A percentile compares a stretch with the other conserved stretches of the same genome.
These are phyloP conservation scores for Herpetotheres cachinnans DNA, from an alignment of 2,113 vertebrate genomes.

Conservation along the genomic window DNA sequence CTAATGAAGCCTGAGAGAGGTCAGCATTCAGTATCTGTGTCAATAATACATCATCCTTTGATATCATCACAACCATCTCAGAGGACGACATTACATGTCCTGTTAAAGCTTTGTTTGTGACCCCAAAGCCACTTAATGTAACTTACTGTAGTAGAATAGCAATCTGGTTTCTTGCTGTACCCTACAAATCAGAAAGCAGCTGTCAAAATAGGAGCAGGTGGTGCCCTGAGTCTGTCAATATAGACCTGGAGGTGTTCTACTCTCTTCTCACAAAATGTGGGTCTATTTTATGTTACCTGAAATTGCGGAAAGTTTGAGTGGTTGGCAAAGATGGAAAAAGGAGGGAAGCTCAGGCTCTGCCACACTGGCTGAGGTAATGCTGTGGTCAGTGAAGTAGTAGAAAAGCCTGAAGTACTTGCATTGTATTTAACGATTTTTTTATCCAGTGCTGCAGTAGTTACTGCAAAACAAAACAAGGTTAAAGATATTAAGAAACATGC, in stretches of 20 bases:
- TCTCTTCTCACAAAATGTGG: background rate
- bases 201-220: background rate
- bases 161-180: background rate
- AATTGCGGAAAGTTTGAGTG: conserved; percentile 23
- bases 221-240: background rate
- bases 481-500: background rate
- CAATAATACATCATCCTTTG: background rate
- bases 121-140: background rate
- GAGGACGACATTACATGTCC: background rate
- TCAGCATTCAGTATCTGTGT: background rate
- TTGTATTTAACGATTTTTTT: conserved; percentile 36
- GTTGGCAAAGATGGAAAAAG: background rate
- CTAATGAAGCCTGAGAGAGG: background rate
- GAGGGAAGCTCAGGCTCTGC: conserved; percentile 49
- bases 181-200: background rate
- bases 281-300: conserved; percentile 36
- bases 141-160: background rate
- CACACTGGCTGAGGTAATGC: conserved; percentile 27
- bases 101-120: background rate
- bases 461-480: conserved; percentile 10
- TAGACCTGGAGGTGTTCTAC: background rate
- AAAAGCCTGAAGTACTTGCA: conserved; percentile 1
- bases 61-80: fast-evolving
- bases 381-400: background rate
- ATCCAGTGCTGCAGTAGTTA: background rate